Conservation (phyloP, 37 sponge, comb jelly and placozoan genomes). For the Aplysina aerophoba region DNA sequence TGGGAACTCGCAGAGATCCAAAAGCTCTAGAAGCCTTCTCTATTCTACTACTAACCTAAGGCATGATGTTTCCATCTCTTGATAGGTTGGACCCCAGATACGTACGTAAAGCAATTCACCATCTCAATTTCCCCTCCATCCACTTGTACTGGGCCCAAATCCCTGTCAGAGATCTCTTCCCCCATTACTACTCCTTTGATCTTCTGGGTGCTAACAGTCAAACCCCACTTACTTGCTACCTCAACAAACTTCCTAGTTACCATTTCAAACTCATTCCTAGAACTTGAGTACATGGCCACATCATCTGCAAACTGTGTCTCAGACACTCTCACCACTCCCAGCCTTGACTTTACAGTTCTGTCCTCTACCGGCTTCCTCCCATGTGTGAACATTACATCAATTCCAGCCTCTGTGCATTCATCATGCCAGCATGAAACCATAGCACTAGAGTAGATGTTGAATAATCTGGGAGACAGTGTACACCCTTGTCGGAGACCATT, state of each 20-base stretch:
- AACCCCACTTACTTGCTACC: constrained; percentile 16
- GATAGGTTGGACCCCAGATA: too few species aligned
- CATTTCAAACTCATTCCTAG: constrained; percentile 4
- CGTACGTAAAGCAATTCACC: too few species aligned
- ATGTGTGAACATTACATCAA: constrained; percentile 10
- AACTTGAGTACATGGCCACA: constrained; percentile 28
- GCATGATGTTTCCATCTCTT: too few species aligned
- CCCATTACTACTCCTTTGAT: constrained; percentile 1
- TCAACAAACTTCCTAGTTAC: constrained; percentile 14
- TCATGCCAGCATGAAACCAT: constrained; percentile 31
- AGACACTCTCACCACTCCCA: constrained; percentile 19
- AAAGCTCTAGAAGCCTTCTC: too few species aligned
- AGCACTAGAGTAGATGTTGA: constrained; percentile 48
- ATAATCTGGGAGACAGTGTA: constrained; percentile 17
- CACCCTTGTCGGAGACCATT: constrained; percentile 39
- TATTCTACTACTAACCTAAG: too few species aligned
- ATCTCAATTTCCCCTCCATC: too few species aligned
- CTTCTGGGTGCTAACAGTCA: constrained; percentile 33
- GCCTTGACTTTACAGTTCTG: constrained; percentile 37
- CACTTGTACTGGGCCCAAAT: not conserved
- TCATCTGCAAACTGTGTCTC: constrained; percentile 42
- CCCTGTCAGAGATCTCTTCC: not conserved
- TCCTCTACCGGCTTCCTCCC: constrained; percentile 50
- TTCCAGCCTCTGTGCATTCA: constrained; percentile 32
- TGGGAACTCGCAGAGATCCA: too few species aligned